Conservation (phyloP, 2,888 invertebrate species). For the Elysia crispata region DNA sequence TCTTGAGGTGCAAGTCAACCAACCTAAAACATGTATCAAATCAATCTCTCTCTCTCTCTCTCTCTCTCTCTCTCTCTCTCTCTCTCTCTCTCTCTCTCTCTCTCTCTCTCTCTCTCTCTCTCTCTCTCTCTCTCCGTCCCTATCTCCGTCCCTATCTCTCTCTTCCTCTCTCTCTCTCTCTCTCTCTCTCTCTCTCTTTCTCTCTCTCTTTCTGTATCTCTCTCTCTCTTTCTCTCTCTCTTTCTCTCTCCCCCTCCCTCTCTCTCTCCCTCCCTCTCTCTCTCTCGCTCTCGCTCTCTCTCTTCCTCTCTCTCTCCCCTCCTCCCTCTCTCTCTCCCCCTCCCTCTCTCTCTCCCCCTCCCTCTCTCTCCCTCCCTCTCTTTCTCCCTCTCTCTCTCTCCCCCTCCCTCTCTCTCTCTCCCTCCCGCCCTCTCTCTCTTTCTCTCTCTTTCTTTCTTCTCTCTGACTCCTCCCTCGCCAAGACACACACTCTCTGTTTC, state of each 20-base stretch:
- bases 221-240: background rate
- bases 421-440: background rate
- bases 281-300: no score
- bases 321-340: background rate
- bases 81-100: conserved; percentile 9
- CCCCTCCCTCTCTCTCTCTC: conserved; percentile 1
- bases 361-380: background rate
- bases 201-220: background rate
- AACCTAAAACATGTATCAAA: background rate
- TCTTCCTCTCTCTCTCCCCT: background rate
- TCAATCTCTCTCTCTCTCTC: no score
- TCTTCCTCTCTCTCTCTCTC: conserved; percentile 1
- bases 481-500: no score
- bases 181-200: background rate
- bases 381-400: conserved; percentile 1
- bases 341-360: background rate
- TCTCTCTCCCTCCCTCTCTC: background rate
- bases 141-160: no score
- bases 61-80: conserved; percentile 9
- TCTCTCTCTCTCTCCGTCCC: conserved; percentile 1
- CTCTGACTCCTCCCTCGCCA: no score
- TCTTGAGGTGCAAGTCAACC: background rate
- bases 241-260: background rate
- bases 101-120: conserved; percentile 9
- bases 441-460: background rate